Conservation (phyloP, 2,888 invertebrate species). For the Sepiola atlantica region DNA sequence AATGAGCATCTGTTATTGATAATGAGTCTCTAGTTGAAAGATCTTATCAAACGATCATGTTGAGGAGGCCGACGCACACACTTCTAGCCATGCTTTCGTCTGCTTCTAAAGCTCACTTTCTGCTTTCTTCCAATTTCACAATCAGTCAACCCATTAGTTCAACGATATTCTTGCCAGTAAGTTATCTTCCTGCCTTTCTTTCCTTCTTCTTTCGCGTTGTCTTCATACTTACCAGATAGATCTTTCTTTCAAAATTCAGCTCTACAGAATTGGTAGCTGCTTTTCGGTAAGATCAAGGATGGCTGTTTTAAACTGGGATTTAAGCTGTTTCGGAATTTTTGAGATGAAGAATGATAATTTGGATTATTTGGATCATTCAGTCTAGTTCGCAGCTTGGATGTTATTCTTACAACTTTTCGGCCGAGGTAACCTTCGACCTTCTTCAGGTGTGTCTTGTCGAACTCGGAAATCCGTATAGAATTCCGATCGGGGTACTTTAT, state of each 20-base stretch:
- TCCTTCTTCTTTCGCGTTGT: background rate
- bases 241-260: background rate
- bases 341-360: no score
- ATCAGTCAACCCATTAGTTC: background rate
- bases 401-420: no score
- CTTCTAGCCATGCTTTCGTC: background rate
- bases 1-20: constrained; percentile 13
- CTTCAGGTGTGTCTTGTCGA: no score
- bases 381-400: no score
- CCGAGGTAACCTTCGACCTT: no score
- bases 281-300: background rate
- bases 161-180: background rate
- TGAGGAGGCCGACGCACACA: background rate
- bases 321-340: no score
- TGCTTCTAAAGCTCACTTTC: background rate
- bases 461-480: no score
- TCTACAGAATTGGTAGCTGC: background rate
- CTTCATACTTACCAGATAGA: background rate
- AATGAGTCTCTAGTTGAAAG: background rate
- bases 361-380: no score
- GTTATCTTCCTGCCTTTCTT: background rate
- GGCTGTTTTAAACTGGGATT: no score
- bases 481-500: no score
- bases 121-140: background rate
- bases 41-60: background rate